A percentile compares a stretch with the other conserved stretches of the same genome.
phyloP scores from a whole-genome alignment of 2,797 vertebrate species.

The Lepilemur ruficaudatus region DNA sequence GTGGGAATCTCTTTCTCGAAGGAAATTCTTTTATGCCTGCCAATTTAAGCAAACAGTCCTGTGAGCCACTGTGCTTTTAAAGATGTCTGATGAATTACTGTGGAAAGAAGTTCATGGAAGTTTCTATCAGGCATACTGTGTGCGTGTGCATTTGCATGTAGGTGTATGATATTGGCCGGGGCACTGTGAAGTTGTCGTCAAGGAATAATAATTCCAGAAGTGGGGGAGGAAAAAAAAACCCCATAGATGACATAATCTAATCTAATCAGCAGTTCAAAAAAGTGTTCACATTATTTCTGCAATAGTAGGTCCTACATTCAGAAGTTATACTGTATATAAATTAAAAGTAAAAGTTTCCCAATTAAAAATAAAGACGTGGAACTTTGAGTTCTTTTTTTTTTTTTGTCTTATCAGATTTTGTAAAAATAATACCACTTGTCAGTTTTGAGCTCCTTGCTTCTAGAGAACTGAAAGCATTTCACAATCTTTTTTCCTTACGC shows the following conservation, averaged over 20 bases:
- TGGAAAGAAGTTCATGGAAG: not conserved
- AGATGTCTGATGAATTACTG: not conserved
- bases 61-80: slow-evolving; percentile 22
- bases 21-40: slow-evolving; percentile 21
- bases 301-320: slow-evolving; percentile 2
- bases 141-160: not conserved
- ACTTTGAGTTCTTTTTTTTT: slow-evolving; percentile 38
- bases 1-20: slow-evolving; percentile 27
- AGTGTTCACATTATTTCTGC: not conserved
- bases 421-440: slow-evolving; percentile 61
- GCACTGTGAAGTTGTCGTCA: not conserved
- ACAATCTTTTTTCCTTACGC: slow-evolving; percentile 34
- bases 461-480: slow-evolving; percentile 50
- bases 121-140: not conserved
- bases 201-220: slow-evolving; percentile 22
- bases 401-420: slow-evolving; percentile 54
- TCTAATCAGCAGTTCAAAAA: not conserved
- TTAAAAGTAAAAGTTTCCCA: slow-evolving; percentile 58
- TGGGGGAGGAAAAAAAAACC: not conserved
- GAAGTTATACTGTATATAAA: slow-evolving; percentile 37
- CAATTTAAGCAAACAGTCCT: not conserved
- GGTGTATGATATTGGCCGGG: not conserved
- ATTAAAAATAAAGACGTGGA: slow-evolving; percentile 23
- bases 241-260: not conserved
- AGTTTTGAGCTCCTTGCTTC: slow-evolving; percentile 33